Percentiles rank a stretch among this genome's conserved stretches.
phyloP scores from a whole-genome alignment of 2,888 invertebrate species.

The Caenorhabditis sulstoni region DNA sequence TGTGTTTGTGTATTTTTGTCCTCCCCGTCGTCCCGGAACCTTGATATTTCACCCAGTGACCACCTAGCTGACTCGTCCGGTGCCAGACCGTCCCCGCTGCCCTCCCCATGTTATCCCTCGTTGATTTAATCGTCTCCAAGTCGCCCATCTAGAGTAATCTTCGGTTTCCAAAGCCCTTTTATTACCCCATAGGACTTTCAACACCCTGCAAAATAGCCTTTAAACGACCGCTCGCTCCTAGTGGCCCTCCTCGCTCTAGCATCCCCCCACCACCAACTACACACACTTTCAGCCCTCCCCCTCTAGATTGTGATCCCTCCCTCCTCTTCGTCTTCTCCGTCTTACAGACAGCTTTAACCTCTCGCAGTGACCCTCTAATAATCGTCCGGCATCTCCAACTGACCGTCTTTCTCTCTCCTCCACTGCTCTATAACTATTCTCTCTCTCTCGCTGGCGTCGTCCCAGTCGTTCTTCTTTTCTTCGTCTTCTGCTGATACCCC shows the following conservation, averaged over 20 bases:
- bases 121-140: slow-evolving; percentile 31
- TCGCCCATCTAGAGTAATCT: slow-evolving; percentile 31
- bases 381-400: slow-evolving; percentile 44
- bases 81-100: slow-evolving; percentile 18
- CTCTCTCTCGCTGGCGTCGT: too few species aligned
- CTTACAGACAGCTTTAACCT: slow-evolving; percentile 51
- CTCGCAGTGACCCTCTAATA: slow-evolving; percentile 39
- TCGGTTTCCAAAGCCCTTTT: slow-evolving; percentile 35
- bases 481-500: slow-evolving; percentile 51
- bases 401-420: slow-evolving; percentile 26
- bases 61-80: slow-evolving; percentile 29
- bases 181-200: slow-evolving; percentile 58
- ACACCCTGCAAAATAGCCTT: slow-evolving; percentile 58
- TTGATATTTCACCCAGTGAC: slow-evolving; percentile 39
- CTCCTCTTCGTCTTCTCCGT: neutral
- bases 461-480: slow-evolving; percentile 26
- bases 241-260: too few species aligned
- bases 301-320: slow-evolving; percentile 47
- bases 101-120: slow-evolving; percentile 36
- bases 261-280: too few species aligned
- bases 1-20: slow-evolving; percentile 30
- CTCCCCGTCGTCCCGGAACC: slow-evolving; percentile 11
- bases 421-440: neutral
- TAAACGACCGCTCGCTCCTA: slow-evolving; percentile 15
- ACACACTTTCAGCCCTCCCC: slow-evolving; percentile 53